phyloP scores from a whole-genome alignment of 2,797 vertebrate species.

The Pitangus sulphuratus region DNA sequence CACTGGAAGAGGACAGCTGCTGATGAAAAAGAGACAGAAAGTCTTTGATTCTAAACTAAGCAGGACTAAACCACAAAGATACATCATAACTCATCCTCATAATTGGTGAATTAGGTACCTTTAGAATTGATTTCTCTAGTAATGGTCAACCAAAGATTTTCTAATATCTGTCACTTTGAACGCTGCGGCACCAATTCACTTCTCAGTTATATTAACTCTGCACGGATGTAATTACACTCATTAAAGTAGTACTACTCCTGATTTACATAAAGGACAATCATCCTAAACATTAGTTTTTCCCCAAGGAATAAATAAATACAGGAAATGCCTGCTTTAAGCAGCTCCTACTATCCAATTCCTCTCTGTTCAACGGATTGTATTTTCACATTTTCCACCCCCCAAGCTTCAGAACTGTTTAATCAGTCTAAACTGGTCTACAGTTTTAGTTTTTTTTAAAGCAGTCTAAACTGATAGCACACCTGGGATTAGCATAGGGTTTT shows the following conservation, averaged over 20 bases:
- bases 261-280: constrained; percentile 46
- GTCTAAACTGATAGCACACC: background rate
- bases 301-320: constrained; percentile 10
- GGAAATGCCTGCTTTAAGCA: background rate
- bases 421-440: constrained; percentile 13
- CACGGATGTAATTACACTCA: background rate
- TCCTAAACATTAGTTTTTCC: background rate
- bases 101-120: background rate
- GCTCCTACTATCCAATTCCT: background rate
- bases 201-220: background rate
- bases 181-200: background rate
- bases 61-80: background rate
- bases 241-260: constrained; percentile 17
- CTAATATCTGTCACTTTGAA: background rate
- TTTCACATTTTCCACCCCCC: background rate
- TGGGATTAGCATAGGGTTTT: background rate
- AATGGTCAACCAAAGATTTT: background rate
- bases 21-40: background rate
- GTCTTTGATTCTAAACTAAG: background rate
- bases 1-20: background rate
- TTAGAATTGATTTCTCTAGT: background rate
- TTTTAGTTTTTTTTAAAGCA: background rate
- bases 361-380: background rate
- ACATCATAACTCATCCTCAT: background rate
- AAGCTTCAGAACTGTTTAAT: constrained; percentile 20